These are phyloP conservation scores for Tachysurus vachellii DNA, from an alignment of 2,113 vertebrate genomes.

Conservation along the genomic window DNA sequence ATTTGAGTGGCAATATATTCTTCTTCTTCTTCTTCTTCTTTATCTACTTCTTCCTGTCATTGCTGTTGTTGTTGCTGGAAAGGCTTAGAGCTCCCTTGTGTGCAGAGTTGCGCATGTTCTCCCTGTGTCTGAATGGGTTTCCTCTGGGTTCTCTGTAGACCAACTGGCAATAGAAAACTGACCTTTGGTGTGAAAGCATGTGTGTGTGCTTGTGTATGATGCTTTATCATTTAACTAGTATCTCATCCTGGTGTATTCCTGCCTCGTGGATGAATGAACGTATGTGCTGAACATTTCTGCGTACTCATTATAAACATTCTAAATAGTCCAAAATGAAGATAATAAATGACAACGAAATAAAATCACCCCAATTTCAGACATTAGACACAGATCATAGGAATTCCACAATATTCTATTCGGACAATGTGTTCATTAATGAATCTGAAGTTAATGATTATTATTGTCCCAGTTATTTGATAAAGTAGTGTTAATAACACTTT, in stretches of 20 bases:
- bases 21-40: background rate
- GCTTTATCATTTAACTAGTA: background rate
- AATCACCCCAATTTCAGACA: background rate
- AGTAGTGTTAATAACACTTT: constrained; percentile 78
- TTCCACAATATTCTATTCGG: too few relatives aligned
- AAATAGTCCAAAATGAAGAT: background rate
- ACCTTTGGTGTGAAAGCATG: background rate
- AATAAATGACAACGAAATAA: background rate
- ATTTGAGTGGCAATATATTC: background rate
- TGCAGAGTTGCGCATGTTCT: background rate
- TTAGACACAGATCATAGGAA: background rate
- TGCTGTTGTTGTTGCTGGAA: background rate
- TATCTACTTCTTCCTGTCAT: background rate
- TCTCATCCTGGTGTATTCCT: background rate
- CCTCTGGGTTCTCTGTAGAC: too few relatives aligned
- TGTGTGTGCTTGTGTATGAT: background rate
- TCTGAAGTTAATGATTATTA: background rate
- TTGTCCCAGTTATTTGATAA: constrained; percentile 50
- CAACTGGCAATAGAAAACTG: background rate
- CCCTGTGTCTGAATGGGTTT: background rate
- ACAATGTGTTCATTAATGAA: constrained; percentile 6
- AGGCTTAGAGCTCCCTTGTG: background rate
- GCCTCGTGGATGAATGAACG: background rate
- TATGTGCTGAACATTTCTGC: background rate
- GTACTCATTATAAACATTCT: background rate